Evolutionary conservation across 1,140 invertebrate genomes (phyloP).

Genomic region (Caerostris darwini): DNA sequence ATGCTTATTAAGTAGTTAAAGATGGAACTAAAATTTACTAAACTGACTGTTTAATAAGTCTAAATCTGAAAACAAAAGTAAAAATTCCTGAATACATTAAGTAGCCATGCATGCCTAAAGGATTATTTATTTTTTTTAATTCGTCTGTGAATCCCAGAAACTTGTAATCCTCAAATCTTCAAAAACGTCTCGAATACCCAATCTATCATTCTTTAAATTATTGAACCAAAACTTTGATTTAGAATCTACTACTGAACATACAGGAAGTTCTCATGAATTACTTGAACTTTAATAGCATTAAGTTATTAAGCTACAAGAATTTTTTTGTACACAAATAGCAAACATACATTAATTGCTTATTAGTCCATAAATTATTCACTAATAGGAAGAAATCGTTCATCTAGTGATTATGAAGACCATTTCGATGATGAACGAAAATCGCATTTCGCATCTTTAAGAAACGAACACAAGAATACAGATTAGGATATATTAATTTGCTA

Average conservation of each 20-base stretch:
- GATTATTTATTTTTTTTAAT: neutral
- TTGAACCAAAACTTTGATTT: no score
- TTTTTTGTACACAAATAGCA: neutral
- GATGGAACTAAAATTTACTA: neutral
- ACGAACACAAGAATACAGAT: neutral
- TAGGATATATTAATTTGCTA: neutral
- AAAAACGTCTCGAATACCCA: no score
- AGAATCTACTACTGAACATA: no score
- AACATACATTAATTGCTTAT: neutral
- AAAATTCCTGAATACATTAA: neutral
- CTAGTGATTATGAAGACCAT: neutral
- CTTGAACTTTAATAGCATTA: neutral
- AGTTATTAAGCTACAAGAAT: neutral
- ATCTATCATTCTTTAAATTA: neutral
- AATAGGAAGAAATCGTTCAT: neutral
- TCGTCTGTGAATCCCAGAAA: neutral
- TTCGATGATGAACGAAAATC: neutral
- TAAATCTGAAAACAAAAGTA: neutral
- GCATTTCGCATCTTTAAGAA: neutral
- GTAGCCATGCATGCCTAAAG: neutral
- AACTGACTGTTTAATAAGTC: neutral
- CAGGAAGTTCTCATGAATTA: neutral
- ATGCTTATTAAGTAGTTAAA: no score
- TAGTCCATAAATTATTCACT: neutral
- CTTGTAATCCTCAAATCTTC: no score